These are phyloP conservation scores for Microcaecilia unicolor DNA, from an alignment of 2,797 vertebrate genomes.

Conservation along the genomic window DNA sequence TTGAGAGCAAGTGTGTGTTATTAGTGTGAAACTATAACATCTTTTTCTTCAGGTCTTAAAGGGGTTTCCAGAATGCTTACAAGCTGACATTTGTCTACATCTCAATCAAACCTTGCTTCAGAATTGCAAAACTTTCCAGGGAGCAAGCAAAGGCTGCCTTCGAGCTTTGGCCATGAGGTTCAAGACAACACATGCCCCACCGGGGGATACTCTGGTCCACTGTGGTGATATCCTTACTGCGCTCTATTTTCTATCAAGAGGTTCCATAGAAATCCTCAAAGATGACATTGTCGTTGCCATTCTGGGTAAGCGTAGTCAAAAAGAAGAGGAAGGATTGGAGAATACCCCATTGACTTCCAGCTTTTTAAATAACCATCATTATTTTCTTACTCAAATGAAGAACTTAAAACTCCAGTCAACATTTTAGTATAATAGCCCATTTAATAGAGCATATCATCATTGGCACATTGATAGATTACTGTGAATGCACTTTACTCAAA, in stretches of 20 bases:
- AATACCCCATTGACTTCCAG: too few species aligned
- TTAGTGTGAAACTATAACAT: slow-evolving; percentile 35
- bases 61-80: slow-evolving; percentile 97
- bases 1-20: background rate
- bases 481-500: too few species aligned
- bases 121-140: slow-evolving; percentile 87
- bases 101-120: slow-evolving; percentile 87
- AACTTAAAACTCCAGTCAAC: too few species aligned
- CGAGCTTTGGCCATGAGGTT: slow-evolving; percentile 95
- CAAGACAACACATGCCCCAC: slow-evolving; percentile 90
- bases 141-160: slow-evolving; percentile 94
- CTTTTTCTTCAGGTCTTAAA: slow-evolving; percentile 79
- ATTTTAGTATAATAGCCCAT: too few species aligned
- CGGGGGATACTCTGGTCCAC: slow-evolving; percentile 94
- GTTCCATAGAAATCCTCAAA: slow-evolving; percentile 95
- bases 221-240: slow-evolving; percentile 88
- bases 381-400: too few species aligned
- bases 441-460: too few species aligned
- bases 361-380: too few species aligned
- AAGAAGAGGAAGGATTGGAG: background rate
- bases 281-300: slow-evolving; percentile 96
- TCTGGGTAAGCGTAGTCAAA: slow-evolving; percentile 74
- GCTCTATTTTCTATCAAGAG: slow-evolving; percentile 90
- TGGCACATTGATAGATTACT: too few species aligned
- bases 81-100: slow-evolving; percentile 97